Base-by-base conservation (phyloP, 2,888 invertebrate species). In the Ornithoptera alexandrae region DNA sequence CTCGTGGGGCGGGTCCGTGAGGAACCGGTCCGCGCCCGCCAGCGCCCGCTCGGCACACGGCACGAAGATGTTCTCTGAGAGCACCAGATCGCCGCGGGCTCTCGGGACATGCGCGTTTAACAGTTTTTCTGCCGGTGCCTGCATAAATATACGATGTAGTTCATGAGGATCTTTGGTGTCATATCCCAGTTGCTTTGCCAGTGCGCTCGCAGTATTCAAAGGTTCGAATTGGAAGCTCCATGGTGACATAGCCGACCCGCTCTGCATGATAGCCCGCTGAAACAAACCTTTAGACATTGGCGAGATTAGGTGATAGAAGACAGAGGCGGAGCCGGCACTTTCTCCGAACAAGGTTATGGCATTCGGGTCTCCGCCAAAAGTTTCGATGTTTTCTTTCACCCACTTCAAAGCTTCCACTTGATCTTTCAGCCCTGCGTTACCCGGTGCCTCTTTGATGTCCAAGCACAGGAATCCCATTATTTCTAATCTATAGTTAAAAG, bases 201-300 rank as follows among this genome's bases (percentile, higher is more conserved):
- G 77, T 20, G 73, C 53, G 67, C 78, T 84, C 6, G 91, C 92
- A 12, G 79, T 86, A 62, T 83, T 74, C 12, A 88, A 36, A 15
- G 91, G 91, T 18, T 92, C 88, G 71, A 82, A 84, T 62, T 92
- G 92, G 15, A 91, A 75, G 71, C 83, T 82, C 92, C 92, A 92
- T 1, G 85, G 86, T 0, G 87, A 84, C n/a, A 88, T 82, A 0
- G 89, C 86, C 0, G 91, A 86, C 0, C 91, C 92, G 70, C 92
- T 91, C 73, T 92, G 87, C 81, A 91, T 78, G 6, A 92, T 89
- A 2, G 86, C 91, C 78, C 76, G 86, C n/a, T 87, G 77, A 65
- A 89, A 92, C 10, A 92, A 71, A 6, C 89, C 89, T 77, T 81
- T 83, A 0, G 92, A 89, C 82, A 90, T 81, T 1, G 89, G 87